Evolutionary conservation across 2,888 invertebrate genomes (phyloP), one percentile per base, ranked within the genome.

Genomic region (Rosalia funebris): DNA sequence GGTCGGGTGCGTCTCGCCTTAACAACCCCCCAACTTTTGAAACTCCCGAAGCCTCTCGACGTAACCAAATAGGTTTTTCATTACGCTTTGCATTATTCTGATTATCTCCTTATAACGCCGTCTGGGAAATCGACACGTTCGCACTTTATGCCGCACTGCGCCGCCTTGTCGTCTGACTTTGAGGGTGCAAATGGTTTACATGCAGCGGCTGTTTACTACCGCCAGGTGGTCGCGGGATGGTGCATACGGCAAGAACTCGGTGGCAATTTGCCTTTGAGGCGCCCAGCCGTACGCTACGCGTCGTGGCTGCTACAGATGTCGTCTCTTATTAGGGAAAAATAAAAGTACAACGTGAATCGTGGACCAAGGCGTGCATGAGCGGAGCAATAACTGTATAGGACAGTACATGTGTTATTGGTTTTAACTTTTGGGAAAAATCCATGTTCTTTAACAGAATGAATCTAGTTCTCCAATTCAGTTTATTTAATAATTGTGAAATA

Each of bases 211-310:
- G 47, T 47, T 47, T 34, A 47, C 16, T 12, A 11, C 16, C 47
- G 11, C 34, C 47, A 47, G 47, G 47, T 47, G 47, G 47, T 16
- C 47, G 17, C 34, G 9, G 17, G 14, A 47, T 16, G 47, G 36
- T 47, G 47, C 47, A 47, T 17, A 47, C 14, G 31, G 32, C 46
- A 46, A 46, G 16, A 16, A 34, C 15, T 46, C 44, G 44, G 11
- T 34, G 47, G 34, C 47, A 47, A 47, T 46, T 46, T 46, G 31
- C 25, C 45, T 46, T 46, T 46, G 45, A 46, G 25, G 31, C 15
- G n/a, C 12, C 25, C 15, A 31, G 32, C 25, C 14, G 14, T 14
- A 14, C 45, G 25, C 15, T 25, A 31, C 25, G 25, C 15, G 45
- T 19, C 9, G 25, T 7, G 31, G 32, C 12, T 17, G 10, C 17